Conservation (phyloP, 2,888 invertebrate genomes). For the Gibbula magus region DNA sequence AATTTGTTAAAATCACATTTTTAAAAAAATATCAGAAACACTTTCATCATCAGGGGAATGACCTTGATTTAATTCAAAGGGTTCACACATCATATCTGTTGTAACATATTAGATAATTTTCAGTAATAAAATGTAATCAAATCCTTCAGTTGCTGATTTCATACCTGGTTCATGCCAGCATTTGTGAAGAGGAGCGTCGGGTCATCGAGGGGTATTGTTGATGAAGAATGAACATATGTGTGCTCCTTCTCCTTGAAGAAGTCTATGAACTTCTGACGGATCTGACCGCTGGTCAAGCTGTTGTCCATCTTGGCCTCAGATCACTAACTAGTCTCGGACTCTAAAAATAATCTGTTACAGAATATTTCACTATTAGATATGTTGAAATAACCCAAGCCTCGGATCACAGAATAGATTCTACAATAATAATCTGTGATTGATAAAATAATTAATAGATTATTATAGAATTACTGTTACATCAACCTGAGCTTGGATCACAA, state of each 20-base stretch:
- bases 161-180: slow-evolving; percentile 98
- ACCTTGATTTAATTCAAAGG: no score
- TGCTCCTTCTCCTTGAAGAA: slow-evolving; percentile 89
- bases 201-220: slow-evolving; percentile 97
- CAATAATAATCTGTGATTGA: no score
- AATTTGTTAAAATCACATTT: no score
- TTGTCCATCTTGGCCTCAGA: not conserved
- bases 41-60: no score
- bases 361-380: no score
- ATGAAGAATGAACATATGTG: slow-evolving; percentile 96
- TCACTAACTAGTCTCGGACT: not conserved
- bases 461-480: no score
- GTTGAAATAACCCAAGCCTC: no score
- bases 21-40: no score
- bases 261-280: slow-evolving; percentile 89
- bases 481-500: no score
- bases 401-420: not conserved
- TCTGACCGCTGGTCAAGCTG: slow-evolving; percentile 81
- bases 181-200: slow-evolving; percentile 98
- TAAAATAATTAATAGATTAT: no score
- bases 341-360: not conserved
- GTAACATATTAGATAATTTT: not conserved
- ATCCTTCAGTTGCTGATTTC: not conserved
- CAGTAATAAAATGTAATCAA: not conserved
- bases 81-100: no score